Base-by-base conservation (phyloP, 2,797 vertebrate species). In the Anabas testudineus region DNA sequence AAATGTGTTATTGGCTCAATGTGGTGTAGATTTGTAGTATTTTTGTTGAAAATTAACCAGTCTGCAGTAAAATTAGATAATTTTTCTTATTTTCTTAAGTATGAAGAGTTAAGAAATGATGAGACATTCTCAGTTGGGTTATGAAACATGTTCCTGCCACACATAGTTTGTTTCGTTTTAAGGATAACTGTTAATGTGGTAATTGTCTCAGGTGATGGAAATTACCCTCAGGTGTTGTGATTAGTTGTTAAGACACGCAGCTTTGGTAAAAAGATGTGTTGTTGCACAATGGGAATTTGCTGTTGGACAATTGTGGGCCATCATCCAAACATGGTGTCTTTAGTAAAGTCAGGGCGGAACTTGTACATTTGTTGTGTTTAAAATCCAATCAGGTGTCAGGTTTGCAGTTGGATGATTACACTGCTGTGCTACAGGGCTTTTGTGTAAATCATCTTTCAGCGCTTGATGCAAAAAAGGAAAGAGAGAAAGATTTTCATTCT, bases 331-430 rank as follows among this genome's bases (percentile, higher is more conserved):
- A 0, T 6, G 26, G 6, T 1, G 1, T 53, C 4, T 67, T 18
- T 41, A 46, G 73, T 72, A 18, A 56, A 39, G 16, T 43, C 6
- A 7, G 59, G 21, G 39, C 10, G 72, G 39, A 49, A 10, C 18
- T 26, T 42, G 57, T 53, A 47, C 0, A 0, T 18, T 41, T 18
- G 14, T 10, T 39, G 4, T 39, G 13, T 13, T 1, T 13, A 41
- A 5, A 5, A 15, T 4, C 16, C 41, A 8, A 32, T 9, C 2
- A 37, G 10, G 36, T 37, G 10, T 37, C 3, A 41, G 42, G 6
- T 43, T 43, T 19, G 13, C 18, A 9, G 13, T 19, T n/a, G 19
- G 5, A 10, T 8, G 39, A 2, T 49, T 42, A 28, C 8, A n/a
- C 32, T 12, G 13, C 7, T 32, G n/a, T 42, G 7, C 63, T 4